Base-by-base conservation (phyloP, 2,888 invertebrate species). In the Frankliniella fusca region DNA sequence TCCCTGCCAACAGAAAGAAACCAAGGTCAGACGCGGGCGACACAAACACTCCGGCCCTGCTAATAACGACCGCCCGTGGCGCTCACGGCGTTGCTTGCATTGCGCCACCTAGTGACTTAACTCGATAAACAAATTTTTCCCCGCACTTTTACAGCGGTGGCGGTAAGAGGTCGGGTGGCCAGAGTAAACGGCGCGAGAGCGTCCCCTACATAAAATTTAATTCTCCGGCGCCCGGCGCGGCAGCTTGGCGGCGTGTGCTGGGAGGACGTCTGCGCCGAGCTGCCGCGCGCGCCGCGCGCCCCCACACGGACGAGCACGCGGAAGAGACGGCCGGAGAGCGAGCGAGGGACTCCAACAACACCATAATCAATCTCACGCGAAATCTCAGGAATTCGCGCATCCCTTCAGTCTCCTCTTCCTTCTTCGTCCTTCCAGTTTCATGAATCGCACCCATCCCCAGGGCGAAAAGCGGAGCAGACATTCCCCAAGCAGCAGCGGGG, bases 41-140 rank as follows among this genome's bases (percentile, higher is more conserved):
- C 54, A 54, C 5, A 54, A 12, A 18, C 54, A 54, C 15, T 9
- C 54, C 38, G 38, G 5, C 54, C 2, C 54, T 9, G 54, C 54
- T 12, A 18, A 54, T 12, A 12, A 18, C 61, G 61, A 61, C 15
- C 38, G 5, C 38, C 38, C 38, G 38, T 38, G 38, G 38, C 38
- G 38, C 5, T 38, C 3, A 2, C 38, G 38, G 38, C 38, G n/a
- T n/a, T n/a, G n/a, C n/a, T n/a, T n/a, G n/a, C 38, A 2, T 3
- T 5, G 3, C 38, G 38, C 38, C 20, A 61, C n/a, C n/a, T n/a
- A 54, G 54, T 15, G 70, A 27, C 70, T 70, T 76, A 76, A 76
- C 27, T 76, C 70, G 70, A 76, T 76, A 76, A 76, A 76, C 70
- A 27, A 76, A 76, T 38, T 38, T 38, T 76, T 76, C 23, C 23